Percentiles rank a stretch among this genome's conserved stretches.
These are phyloP conservation scores for Cephus nigrinus DNA, from an alignment of 2,888 invertebrate species.

Conservation along the genomic window DNA sequence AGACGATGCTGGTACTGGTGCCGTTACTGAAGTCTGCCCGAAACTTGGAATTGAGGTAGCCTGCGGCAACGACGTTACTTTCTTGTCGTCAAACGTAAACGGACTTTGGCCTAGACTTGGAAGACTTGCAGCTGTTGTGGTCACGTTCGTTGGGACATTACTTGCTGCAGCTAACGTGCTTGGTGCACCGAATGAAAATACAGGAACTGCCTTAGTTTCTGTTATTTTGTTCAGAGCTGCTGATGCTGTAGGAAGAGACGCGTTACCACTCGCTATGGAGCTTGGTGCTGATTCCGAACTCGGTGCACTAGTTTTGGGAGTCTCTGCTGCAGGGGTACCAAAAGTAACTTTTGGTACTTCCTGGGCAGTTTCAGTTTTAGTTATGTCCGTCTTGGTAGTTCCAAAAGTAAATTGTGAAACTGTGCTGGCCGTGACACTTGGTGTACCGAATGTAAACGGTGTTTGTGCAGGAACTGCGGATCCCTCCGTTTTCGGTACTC, in stretches of 20 bases:
- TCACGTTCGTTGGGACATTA: conserved; percentile 8
- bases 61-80: conserved; percentile 21
- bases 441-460: conserved; percentile 14
- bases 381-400: conserved; percentile 16
- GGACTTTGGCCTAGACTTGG: conserved; percentile 23
- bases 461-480: conserved; percentile 23
- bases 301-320: conserved; percentile 15
- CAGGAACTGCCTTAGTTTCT: conserved; percentile 19
- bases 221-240: conserved; percentile 8
- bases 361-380: neutral
- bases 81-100: conserved; percentile 37
- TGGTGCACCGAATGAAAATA: conserved; percentile 40
- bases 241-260: conserved; percentile 15
- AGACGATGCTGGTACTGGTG: conserved; percentile 18
- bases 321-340: conserved; percentile 22
- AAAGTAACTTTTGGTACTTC: conserved; percentile 20
- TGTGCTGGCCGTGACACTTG: conserved; percentile 6
- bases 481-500: conserved; percentile 35
- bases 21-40: conserved; percentile 7
- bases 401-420: conserved; percentile 56
- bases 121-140: conserved; percentile 11
- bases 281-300: conserved; percentile 14
- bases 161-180: conserved; percentile 15
- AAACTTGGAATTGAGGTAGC: conserved; percentile 4
- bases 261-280: conserved; percentile 4